phyloP scores from a whole-genome alignment of 1,140 invertebrate genomes.

The Bombus vancouverensis region DNA sequence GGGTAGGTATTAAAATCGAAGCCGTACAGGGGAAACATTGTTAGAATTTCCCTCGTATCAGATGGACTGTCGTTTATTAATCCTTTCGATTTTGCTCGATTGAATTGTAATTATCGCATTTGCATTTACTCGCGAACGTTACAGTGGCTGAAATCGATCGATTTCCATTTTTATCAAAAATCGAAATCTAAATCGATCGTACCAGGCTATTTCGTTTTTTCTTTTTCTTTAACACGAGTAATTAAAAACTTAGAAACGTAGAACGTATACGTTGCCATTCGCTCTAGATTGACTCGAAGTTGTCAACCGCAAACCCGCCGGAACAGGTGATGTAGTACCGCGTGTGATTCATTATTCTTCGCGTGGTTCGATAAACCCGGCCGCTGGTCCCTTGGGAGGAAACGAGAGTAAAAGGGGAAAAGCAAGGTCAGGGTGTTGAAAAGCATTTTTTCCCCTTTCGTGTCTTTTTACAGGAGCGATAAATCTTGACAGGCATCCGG shows the following conservation, averaged over 20 bases:
- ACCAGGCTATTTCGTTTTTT: too few species aligned
- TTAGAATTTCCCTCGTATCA: slow-evolving; percentile 13
- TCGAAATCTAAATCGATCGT: background rate
- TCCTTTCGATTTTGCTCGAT: background rate
- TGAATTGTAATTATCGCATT: background rate
- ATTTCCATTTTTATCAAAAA: too few species aligned
- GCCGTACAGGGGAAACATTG: background rate
- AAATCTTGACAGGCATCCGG: slow-evolving; percentile 68
- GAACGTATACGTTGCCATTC: too few species aligned
- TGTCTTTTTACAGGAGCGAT: slow-evolving; percentile 67
- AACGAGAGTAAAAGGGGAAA: slow-evolving; percentile 31
- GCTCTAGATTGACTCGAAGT: background rate
- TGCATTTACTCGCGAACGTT: too few species aligned
- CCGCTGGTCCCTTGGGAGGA: background rate
- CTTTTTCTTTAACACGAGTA: too few species aligned
- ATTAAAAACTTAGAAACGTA: too few species aligned
- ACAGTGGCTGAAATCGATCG: background rate
- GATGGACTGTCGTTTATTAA: slow-evolving; percentile 1
- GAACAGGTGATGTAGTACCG: slow-evolving; percentile 20
- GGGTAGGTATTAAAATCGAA: slow-evolving; percentile 31
- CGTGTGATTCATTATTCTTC: slow-evolving; percentile 49
- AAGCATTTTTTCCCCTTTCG: slow-evolving; percentile 39
- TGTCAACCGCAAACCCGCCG: background rate
- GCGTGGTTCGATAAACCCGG: slow-evolving; percentile 62
- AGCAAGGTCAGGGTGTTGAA: slow-evolving; percentile 24